These are phyloP conservation scores for Ornithoptera priamus DNA, from an alignment of 2,888 invertebrate species.

Conservation along the genomic window DNA sequence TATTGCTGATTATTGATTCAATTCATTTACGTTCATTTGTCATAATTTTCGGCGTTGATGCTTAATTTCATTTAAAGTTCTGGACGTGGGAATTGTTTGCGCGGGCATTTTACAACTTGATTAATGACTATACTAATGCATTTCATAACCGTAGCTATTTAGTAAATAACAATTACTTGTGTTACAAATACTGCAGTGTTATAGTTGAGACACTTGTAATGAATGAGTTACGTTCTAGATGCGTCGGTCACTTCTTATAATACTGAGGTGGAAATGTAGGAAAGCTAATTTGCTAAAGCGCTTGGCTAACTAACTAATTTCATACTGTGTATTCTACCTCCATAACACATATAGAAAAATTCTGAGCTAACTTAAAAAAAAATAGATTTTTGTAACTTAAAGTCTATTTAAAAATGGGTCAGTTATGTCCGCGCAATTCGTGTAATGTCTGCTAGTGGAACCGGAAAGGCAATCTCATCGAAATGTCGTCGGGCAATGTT, in stretches of 20 bases:
- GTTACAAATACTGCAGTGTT: too few relatives aligned
- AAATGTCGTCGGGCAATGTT: conserved; percentile 27
- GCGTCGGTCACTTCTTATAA: too few relatives aligned
- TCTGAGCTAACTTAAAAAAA: too few relatives aligned
- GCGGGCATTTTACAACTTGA: conserved; percentile 19
- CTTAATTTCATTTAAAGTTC: conserved; percentile 30
- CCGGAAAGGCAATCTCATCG: conserved; percentile 31
- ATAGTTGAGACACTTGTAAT: too few relatives aligned
- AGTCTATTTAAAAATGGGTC: neutral
- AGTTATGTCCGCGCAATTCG: neutral
- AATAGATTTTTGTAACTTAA: too few relatives aligned
- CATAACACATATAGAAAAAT: too few relatives aligned
- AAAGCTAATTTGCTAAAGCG: too few relatives aligned
- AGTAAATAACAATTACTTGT: neutral
- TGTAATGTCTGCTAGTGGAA: conserved; percentile 15
- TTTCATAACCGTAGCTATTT: conserved; percentile 15
- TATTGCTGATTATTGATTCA: conserved; percentile 39
- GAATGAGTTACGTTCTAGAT: too few relatives aligned
- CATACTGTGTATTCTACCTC: too few relatives aligned
- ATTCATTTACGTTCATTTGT: conserved; percentile 34
- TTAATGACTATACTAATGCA: conserved; percentile 23
- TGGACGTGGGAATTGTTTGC: conserved; percentile 14
- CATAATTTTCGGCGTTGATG: conserved; percentile 26
- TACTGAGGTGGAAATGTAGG: too few relatives aligned
- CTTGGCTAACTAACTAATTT: too few relatives aligned